Evolutionary conservation across 2,888 invertebrate genomes (phyloP).

Genomic region (Pheosia gnoma): DNA sequence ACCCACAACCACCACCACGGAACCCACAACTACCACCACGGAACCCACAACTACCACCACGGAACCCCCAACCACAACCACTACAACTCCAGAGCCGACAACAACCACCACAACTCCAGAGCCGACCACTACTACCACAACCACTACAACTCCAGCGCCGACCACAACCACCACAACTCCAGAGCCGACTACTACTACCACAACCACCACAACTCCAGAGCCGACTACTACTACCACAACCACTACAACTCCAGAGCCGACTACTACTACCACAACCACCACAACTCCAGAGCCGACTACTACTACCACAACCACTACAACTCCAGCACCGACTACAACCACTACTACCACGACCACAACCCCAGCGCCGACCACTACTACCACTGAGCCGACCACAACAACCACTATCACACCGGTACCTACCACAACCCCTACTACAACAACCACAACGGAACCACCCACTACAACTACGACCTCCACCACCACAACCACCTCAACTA

Average conservation of each 20-base stretch:
- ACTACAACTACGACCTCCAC: slow-evolving; percentile 15
- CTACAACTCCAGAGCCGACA: slow-evolving; percentile 3
- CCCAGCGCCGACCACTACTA: slow-evolving; percentile 9
- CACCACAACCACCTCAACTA: not conserved
- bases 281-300: slow-evolving; percentile 17
- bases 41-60: slow-evolving; percentile 13
- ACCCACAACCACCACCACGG: slow-evolving; percentile 13
- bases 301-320: slow-evolving; percentile 17
- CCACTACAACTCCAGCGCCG: slow-evolving; percentile 15
- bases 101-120: slow-evolving; percentile 12
- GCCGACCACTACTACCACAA: slow-evolving; percentile 20
- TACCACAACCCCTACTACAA: slow-evolving; percentile 3
- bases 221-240: slow-evolving; percentile 15
- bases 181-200: slow-evolving; percentile 10
- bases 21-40: slow-evolving; percentile 14
- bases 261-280: slow-evolving; percentile 7
- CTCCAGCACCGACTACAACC: slow-evolving; percentile 20
- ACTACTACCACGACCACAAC: slow-evolving; percentile 17
- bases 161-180: slow-evolving; percentile 16
- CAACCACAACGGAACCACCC: slow-evolving; percentile 12
- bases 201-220: slow-evolving; percentile 8
- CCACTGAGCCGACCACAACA: slow-evolving; percentile 20
- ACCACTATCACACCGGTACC: slow-evolving; percentile 15
- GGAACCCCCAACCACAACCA: slow-evolving; percentile 6
- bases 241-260: slow-evolving; percentile 4